Percentiles rank a stretch among this genome's conserved stretches.
phyloP scores from a whole-genome alignment of 92 coral and sea anemone species.

The Actinernus sp. region DNA sequence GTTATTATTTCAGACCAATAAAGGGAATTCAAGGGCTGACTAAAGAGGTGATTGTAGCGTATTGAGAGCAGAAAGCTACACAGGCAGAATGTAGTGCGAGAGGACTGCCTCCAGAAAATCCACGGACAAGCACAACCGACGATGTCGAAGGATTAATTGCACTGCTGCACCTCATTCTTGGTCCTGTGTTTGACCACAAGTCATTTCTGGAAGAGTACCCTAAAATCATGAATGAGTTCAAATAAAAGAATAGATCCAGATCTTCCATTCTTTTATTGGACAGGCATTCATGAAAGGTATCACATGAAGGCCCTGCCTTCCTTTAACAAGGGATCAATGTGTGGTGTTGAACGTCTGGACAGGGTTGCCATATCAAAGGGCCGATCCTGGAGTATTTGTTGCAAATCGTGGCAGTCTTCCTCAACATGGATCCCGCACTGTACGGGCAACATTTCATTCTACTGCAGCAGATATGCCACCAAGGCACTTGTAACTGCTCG shows the following conservation, averaged over 20 bases:
- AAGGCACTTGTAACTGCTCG: too few relatives aligned
- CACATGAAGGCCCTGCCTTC: conserved; percentile 14
- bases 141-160: conserved; percentile 41
- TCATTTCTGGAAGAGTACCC: conserved; percentile 14
- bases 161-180: conserved; percentile 20
- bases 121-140: conserved; percentile 43
- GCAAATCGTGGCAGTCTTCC: conserved; percentile 35
- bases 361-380: conserved; percentile 1
- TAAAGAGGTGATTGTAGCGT: too few relatives aligned
- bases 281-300: conserved; percentile 23
- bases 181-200: conserved; percentile 37
- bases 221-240: conserved; percentile 28
- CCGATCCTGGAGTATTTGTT: conserved; percentile 45
- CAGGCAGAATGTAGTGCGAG: conserved; percentile 17
- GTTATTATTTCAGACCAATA: too few relatives aligned
- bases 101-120: conserved; percentile 65
- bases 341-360: conserved; percentile 22
- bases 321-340: conserved; percentile 26
- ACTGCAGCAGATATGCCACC: conserved; percentile 24
- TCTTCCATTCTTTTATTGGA: conserved; percentile 33
- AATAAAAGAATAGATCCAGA: conserved; percentile 35
- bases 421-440: conserved; percentile 14
- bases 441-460: conserved; percentile 14
- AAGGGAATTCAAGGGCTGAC: too few relatives aligned
- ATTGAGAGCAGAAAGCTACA: too few relatives aligned